Conservation (phyloP, 2,888 invertebrate species). For the Synergus itoensis region DNA sequence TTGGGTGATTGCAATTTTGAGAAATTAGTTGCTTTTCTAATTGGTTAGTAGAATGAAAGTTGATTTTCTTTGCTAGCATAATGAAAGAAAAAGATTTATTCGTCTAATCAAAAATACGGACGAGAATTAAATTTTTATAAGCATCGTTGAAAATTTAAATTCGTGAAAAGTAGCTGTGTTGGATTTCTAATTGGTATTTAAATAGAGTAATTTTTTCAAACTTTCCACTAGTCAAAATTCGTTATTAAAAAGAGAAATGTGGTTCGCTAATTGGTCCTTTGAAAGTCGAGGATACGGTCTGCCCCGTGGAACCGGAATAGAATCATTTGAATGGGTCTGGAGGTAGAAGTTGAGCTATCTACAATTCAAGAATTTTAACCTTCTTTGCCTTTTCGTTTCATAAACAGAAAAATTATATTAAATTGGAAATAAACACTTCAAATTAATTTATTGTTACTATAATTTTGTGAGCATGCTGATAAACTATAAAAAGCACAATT, state of each 20-base stretch:
- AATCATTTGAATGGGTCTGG: neutral
- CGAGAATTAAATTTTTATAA: neutral
- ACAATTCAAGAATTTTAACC: neutral
- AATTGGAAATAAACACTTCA: too few relatives aligned
- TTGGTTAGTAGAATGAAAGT: neutral
- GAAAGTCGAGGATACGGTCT: neutral
- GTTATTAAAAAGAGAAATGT: neutral
- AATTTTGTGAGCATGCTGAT: too few relatives aligned
- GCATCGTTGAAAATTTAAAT: neutral
- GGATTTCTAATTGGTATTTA: neutral
- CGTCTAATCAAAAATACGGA: neutral
- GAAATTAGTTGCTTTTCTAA: neutral
- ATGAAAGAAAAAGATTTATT: too few relatives aligned
- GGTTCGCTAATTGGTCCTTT: neutral
- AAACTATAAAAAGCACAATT: too few relatives aligned
- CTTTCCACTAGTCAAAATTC: neutral
- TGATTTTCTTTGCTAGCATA: too few relatives aligned
- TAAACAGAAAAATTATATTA: too few relatives aligned
- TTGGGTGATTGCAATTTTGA: neutral
- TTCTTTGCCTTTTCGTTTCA: too few relatives aligned
- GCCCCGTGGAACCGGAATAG: neutral
- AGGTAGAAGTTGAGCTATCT: neutral
- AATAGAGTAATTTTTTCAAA: neutral
- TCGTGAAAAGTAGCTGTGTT: neutral
- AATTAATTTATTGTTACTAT: too few relatives aligned